Conservation (phyloP, 2,888 invertebrate genomes). For the Eretmocerus hayati region DNA sequence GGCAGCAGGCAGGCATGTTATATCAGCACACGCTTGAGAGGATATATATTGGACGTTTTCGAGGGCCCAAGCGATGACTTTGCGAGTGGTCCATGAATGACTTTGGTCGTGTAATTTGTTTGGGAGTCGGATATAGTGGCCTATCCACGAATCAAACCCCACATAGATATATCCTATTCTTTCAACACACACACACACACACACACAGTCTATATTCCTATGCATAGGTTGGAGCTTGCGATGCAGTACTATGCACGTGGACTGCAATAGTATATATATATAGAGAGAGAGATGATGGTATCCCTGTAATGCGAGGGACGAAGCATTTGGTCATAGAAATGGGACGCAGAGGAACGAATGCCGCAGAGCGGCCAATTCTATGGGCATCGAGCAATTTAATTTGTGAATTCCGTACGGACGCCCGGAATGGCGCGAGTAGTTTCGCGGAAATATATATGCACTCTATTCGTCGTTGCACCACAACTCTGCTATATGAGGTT, state of each 20-base stretch:
- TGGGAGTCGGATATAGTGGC: too few relatives aligned
- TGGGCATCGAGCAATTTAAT: slow-evolving; percentile 34
- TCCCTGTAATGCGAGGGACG: too few relatives aligned
- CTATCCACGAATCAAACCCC: neutral
- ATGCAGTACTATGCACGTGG: too few relatives aligned
- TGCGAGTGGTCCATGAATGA: neutral
- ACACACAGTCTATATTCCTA: neutral
- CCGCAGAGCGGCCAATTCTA: slow-evolving; percentile 10
- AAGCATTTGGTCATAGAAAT: neutral
- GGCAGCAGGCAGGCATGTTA: too few relatives aligned
- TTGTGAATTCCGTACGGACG: slow-evolving; percentile 32
- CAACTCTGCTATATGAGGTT: too few relatives aligned
- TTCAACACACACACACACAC: too few relatives aligned
- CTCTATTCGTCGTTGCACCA: slow-evolving; percentile 9
- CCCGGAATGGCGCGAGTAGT: slow-evolving; percentile 28
- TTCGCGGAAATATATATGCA: slow-evolving; percentile 29
- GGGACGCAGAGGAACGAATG: neutral
- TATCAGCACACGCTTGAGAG: too few relatives aligned
- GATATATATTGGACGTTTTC: too few relatives aligned
- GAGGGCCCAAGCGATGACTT: slow-evolving; percentile 12
- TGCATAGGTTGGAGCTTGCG: neutral
- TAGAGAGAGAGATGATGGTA: neutral
- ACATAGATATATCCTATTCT: too few relatives aligned
- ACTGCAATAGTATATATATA: neutral
- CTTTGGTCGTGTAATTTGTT: neutral